Evolutionary conservation across 2,113 vertebrate species (phyloP), one percentile per base, ranked within the genome.

Genomic region (Cryptomyrus ogoouensis): DNA sequence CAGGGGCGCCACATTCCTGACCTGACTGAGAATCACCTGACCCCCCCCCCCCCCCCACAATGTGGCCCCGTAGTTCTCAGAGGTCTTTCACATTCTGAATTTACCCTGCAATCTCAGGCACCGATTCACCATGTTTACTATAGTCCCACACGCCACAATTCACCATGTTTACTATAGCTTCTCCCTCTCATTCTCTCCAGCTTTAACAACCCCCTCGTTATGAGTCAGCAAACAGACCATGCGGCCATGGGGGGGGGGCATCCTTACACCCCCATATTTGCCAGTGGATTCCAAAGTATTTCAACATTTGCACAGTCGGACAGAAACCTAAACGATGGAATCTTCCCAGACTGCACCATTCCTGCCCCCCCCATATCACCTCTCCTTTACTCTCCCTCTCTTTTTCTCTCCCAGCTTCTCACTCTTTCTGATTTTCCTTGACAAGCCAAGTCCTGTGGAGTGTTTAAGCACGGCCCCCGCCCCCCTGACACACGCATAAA

Each of bases 31-130:
- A 89, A 24, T 27, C 88, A 50, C 27, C 7, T 8, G 15, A 47
- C n/a, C 39, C 70, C 39, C 74, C 0, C 49, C 88, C 19, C 35
- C 47, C 77, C 50, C 35, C 19, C 52, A 53, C n/a, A n/a, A n/a
- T 7, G 46, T 49, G 44, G 5, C 47, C 83, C 46, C 4, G 47
- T n/a, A 77, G 31, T 5, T 42, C 21, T 9, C 27, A 19, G 39
- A 2, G 62, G 44, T 77, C 46, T 13, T 77, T n/a, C 27, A 35
- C 24, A 74, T 31, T 89, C 21, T 53, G 91, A 94, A 94, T 93
- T 94, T 93, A 94, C 92, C 91, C 92, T 91, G 93, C 91, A 93
- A 92, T 93, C 92, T 92, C 93, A 92, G 89, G 92, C 91, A 91
- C 88, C 84, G 53, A 56, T 87, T 86, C 53, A 88, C 91, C 89